Conservation (phyloP, 2,888 invertebrate species). For the Slavum lentiscoides region DNA sequence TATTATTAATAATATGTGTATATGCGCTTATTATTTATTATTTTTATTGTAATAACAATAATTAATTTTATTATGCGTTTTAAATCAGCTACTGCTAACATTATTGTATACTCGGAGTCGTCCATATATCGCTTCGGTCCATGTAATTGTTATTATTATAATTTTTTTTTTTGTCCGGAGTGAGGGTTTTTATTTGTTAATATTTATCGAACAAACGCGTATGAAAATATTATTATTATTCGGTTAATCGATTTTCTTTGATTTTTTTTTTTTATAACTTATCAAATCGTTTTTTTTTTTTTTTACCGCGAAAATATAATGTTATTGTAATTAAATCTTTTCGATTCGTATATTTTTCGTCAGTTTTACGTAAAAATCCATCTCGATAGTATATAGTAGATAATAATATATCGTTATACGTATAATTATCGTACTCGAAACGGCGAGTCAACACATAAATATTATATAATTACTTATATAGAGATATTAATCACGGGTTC, state of each 20-base stretch:
- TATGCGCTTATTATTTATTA: constrained; percentile 35
- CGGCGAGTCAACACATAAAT: neutral
- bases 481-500: neutral
- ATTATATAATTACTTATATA: neutral
- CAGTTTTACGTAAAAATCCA: neutral
- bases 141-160: neutral
- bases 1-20: constrained; percentile 16
- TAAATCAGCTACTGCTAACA: constrained; percentile 33
- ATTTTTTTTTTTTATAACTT: neutral
- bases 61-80: constrained; percentile 44
- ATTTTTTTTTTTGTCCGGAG: constrained; percentile 2
- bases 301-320: neutral
- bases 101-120: constrained; percentile 33
- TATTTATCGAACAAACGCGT: neutral
- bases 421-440: neutral
- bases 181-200: neutral
- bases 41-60: constrained; percentile 37
- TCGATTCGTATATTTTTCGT: neutral
- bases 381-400: neutral
- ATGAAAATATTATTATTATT: neutral
- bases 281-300: neutral
- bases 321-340: neutral
- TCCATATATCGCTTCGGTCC: constrained; percentile 34
- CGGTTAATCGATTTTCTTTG: neutral
- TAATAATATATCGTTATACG: neutral